Conservation (phyloP, 2,113 vertebrate species). For the Hemiscyllium ocellatum region DNA sequence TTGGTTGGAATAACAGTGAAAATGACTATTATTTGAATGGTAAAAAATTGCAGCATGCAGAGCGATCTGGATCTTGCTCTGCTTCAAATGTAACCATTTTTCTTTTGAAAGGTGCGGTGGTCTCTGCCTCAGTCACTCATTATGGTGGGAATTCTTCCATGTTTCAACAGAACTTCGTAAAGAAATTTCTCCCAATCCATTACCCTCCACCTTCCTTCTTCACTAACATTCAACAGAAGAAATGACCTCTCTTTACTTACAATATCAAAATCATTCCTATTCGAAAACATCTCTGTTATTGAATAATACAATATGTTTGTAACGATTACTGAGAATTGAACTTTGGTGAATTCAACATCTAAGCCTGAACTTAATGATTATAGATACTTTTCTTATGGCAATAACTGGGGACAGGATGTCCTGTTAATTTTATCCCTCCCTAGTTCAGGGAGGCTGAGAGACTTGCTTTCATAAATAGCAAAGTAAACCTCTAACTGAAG, state of each 20-base stretch:
- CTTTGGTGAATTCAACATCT: too few species aligned
- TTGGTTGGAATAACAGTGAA: too few species aligned
- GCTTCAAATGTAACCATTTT: background rate
- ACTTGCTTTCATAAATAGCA: background rate
- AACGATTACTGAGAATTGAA: background rate
- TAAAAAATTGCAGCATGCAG: too few species aligned
- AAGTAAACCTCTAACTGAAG: background rate
- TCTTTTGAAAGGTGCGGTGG: background rate
- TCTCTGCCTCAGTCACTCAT: background rate
- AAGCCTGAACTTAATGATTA: background rate
- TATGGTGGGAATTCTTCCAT: background rate
- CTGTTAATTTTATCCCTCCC: background rate
- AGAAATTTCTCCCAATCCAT: background rate
- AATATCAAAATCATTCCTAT: background rate
- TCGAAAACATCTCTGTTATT: background rate
- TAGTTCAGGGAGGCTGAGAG: background rate
- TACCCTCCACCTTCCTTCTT: background rate
- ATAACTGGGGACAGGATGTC: background rate
- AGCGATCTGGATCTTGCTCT: background rate
- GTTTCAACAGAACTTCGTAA: background rate
- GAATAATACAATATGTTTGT: background rate
- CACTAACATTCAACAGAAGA: background rate
- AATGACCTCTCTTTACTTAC: background rate
- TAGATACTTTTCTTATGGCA: background rate
- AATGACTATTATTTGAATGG: too few species aligned